Percentiles rank a stretch among this genome's conserved stretches.
These are phyloP conservation scores for Battus philenor DNA, from an alignment of 1,140 invertebrate genomes.

Conservation along the genomic window DNA sequence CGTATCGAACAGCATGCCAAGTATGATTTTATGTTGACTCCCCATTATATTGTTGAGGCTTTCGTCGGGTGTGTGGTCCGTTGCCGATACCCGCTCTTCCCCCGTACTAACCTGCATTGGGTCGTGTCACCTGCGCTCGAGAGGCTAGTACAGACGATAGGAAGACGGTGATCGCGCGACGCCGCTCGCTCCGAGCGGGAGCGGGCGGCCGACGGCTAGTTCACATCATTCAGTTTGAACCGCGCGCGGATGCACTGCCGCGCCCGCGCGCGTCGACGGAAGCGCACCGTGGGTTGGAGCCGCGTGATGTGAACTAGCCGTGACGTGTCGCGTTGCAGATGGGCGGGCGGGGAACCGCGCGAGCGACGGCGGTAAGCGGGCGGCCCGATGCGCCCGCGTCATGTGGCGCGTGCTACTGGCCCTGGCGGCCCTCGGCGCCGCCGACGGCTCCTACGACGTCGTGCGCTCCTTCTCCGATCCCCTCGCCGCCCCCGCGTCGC, in stretches of 20 bases:
- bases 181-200: slow-evolving; percentile 48
- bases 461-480: slow-evolving; percentile 80
- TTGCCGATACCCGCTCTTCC: slow-evolving; percentile 59
- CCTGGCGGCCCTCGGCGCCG: slow-evolving; percentile 64
- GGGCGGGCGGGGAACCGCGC: slow-evolving; percentile 52
- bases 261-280: not conserved
- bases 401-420: slow-evolving; percentile 73
- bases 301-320: slow-evolving; percentile 63
- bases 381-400: slow-evolving; percentile 64
- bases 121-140: slow-evolving; percentile 40
- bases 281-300: slow-evolving; percentile 31
- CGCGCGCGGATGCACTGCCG: too few relatives aligned
- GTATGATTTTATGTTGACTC: slow-evolving; percentile 63
- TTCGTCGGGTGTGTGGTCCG: slow-evolving; percentile 72
- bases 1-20: slow-evolving; percentile 73
- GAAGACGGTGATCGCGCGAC: slow-evolving; percentile 52
- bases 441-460: slow-evolving; percentile 75
- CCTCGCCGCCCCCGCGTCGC: slow-evolving; percentile 72
- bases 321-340: slow-evolving; percentile 66
- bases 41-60: slow-evolving; percentile 73
- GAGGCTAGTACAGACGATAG: slow-evolving; percentile 56
- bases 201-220: slow-evolving; percentile 8
- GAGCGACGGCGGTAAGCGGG: slow-evolving; percentile 58
- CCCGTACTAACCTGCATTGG: slow-evolving; percentile 56
- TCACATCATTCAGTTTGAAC: slow-evolving; percentile 3